Evolutionary conservation across 2,888 invertebrate species (phyloP).

Genomic region (Prostheceraeus crozeri): DNA sequence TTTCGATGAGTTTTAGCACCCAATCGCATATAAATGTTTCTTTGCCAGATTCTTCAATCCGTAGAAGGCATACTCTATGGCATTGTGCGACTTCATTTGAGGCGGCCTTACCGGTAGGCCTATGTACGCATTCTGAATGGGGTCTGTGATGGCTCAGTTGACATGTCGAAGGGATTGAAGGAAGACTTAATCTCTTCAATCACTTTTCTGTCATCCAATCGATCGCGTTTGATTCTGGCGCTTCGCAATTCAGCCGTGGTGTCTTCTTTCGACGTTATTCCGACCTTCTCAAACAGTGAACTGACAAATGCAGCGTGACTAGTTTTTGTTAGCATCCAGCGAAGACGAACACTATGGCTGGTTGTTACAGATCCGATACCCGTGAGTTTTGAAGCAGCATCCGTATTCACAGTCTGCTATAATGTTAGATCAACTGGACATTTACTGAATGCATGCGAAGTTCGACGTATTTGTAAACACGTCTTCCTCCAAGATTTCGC

Average conservation of each 20-base stretch:
- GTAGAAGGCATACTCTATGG: too few species aligned
- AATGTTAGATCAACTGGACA: too few species aligned
- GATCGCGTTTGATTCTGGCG: conserved; percentile 29
- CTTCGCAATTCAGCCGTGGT: conserved; percentile 24
- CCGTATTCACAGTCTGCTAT: conserved; percentile 38
- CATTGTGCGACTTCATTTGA: too few species aligned
- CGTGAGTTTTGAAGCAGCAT: conserved; percentile 39
- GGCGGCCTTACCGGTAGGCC: too few species aligned
- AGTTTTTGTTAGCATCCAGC: conserved; percentile 36
- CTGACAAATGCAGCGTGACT: not conserved
- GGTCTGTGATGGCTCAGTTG: too few species aligned
- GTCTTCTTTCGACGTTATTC: conserved; percentile 32
- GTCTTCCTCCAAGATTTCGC: too few species aligned
- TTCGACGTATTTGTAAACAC: too few species aligned
- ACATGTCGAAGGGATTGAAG: too few species aligned
- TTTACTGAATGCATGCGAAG: too few species aligned
- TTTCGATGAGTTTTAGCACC: not conserved
- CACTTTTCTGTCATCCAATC: conserved; percentile 31
- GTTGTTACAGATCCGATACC: conserved; percentile 37
- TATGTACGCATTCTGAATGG: too few species aligned
- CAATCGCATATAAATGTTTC: too few species aligned
- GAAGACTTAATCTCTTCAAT: conserved; percentile 32
- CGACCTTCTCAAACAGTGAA: conserved; percentile 30
- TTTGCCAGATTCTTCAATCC: too few species aligned
- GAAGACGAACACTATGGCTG: conserved; percentile 30